Evolutionary conservation across 2,888 invertebrate genomes (phyloP), one percentile per base, ranked within the genome.

Genomic region (Colostygia pectinataria): DNA sequence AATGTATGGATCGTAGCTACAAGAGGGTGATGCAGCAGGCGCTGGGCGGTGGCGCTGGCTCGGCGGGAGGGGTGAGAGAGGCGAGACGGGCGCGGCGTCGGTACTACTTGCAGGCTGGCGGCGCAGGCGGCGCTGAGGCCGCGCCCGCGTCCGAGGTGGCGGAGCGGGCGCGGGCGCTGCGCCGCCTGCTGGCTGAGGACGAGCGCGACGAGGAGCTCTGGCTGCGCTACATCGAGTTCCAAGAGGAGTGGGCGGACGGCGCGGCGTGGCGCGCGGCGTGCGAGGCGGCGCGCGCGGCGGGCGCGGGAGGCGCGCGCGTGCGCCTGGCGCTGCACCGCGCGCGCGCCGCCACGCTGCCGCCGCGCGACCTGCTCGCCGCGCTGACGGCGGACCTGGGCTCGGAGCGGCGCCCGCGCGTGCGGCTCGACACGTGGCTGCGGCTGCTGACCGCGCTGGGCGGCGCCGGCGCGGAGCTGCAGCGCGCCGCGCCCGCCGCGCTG

Each of bases 221-320:
- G 85, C 67, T 82, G 43, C 62, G 55, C 10, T 81, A 71, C 53
- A 69, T 85, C 0, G 69, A 76, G 28, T 83, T 82, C 44, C 79
- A 78, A 74, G 83, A 80, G 49, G 50, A 29, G 27, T 33, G 39
- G 46, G 42, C 13, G 9, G 15, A 14, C 18, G 37, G 12, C 10
- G 9, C 25, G 1, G 45, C n/a, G 6, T 45, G 45, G 51, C 31
- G 37, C 40, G 20, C 29, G 14, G 52, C 46, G 32, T 40, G 40
- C 52, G 54, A 51, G 43, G 48, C 41, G 52, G 46, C 31, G 40
- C 43, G 15, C 20, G 47, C 60, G 29, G 69, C 62, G 50, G 41
- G 66, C 54, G 42, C 59, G 48, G 20, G 44, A 59, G 49, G 31
- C 36, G 37, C 13, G 38, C 23, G 50, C 28, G 28, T 62, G 53